A percentile compares a stretch with the other conserved stretches of the same genome.
Conservation (phyloP, 2,113 vertebrate genomes). For the Albula glossodonta region DNA sequence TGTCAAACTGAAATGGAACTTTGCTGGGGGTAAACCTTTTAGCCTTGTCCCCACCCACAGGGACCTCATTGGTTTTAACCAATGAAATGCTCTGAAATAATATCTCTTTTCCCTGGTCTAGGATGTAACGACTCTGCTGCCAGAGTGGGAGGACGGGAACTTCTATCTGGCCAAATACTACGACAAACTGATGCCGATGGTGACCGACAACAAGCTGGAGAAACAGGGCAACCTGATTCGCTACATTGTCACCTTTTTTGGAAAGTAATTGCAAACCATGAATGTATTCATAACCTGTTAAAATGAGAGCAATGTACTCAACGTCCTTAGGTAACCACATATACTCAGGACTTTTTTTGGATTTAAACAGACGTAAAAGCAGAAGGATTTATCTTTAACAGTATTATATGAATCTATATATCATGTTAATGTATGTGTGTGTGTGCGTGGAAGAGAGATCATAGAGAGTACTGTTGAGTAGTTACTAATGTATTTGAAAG, state of each 20-base stretch:
- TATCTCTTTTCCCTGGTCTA: constrained; percentile 47
- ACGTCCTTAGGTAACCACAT: no score
- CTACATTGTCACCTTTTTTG: constrained; percentile 93
- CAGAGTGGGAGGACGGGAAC: constrained; percentile 99
- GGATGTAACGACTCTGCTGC: constrained; percentile 89
- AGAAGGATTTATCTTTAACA: background rate
- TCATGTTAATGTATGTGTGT: background rate
- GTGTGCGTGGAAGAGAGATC: background rate
- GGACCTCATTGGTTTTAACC: background rate
- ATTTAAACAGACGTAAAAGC: no score
- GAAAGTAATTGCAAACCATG: constrained; percentile 76
- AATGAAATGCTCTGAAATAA: background rate
- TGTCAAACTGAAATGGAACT: background rate
- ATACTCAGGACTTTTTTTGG: no score
- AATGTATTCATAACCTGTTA: background rate
- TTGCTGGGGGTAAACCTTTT: no score
- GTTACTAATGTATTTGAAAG: background rate
- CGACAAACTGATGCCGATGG: constrained; percentile 97
- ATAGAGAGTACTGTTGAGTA: background rate
- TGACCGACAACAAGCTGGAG: constrained; percentile 98
- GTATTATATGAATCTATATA: background rate
- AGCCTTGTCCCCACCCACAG: no score
- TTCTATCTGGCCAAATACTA: constrained; percentile 98
- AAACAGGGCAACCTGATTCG: constrained; percentile 95
- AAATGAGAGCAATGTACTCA: no score